These are phyloP conservation scores for Diarsia rubi DNA, from an alignment of 2,888 invertebrate genomes.

Conservation along the genomic window DNA sequence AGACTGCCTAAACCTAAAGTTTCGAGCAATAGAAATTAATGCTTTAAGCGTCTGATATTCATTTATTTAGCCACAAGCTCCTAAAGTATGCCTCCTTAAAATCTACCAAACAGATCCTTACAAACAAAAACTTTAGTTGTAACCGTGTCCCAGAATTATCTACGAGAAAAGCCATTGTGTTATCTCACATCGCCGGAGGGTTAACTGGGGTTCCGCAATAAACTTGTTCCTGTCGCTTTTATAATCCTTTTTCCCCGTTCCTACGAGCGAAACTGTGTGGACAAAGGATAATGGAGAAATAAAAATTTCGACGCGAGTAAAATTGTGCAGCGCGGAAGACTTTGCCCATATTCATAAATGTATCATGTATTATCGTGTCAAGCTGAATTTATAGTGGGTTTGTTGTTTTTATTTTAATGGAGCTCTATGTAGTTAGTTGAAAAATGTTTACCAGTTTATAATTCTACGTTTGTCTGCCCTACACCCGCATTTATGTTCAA, in stretches of 20 bases:
- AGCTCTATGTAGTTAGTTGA: neutral
- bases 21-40: too few species aligned
- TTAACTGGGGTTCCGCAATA: conserved; percentile 51
- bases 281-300: conserved; percentile 56
- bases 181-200: conserved; percentile 44
- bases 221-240: conserved; percentile 48
- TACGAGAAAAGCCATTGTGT: conserved; percentile 44
- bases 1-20: too few species aligned
- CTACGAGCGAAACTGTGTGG: conserved; percentile 35
- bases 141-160: conserved; percentile 32
- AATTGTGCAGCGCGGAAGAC: conserved; percentile 35
- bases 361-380: neutral
- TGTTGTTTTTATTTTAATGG: conserved; percentile 1
- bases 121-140: conserved; percentile 25
- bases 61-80: too few species aligned
- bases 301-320: conserved; percentile 32
- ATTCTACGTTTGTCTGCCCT: neutral
- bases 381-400: neutral
- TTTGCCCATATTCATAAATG: neutral
- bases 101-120: neutral
- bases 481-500: neutral
- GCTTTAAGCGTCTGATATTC: too few species aligned
- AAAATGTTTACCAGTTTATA: neutral
- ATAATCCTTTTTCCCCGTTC: conserved; percentile 9
- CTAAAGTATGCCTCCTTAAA: neutral